Evolutionary conservation across 2,888 invertebrate genomes (phyloP).

Genomic region (Campoletis raptor): DNA sequence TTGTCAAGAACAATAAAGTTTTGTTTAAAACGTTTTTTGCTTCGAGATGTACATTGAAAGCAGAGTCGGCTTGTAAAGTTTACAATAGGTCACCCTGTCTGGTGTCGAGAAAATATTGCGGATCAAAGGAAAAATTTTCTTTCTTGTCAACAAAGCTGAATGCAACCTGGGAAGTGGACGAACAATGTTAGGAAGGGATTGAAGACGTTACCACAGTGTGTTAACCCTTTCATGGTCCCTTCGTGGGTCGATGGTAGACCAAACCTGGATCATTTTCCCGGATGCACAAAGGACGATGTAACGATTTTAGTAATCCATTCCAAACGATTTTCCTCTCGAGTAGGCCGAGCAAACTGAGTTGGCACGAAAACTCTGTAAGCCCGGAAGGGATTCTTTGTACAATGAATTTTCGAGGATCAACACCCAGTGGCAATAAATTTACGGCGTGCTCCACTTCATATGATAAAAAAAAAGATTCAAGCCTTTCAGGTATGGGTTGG

Average conservation of each 20-base stretch:
- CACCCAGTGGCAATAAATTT: slow-evolving; percentile 48
- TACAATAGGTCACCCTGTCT: not conserved
- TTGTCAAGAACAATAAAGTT: not conserved
- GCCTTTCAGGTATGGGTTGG: slow-evolving; percentile 31
- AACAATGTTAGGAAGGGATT: not conserved
- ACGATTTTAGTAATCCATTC: slow-evolving; percentile 30
- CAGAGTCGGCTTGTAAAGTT: not conserved
- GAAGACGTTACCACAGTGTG: not conserved
- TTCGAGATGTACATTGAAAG: not conserved
- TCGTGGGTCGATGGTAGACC: slow-evolving; percentile 8
- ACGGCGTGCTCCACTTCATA: slow-evolving; percentile 38
- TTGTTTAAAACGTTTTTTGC: not conserved
- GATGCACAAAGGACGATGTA: slow-evolving; percentile 15
- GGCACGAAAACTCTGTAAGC: slow-evolving; percentile 19
- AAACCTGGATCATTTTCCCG: slow-evolving; percentile 18
- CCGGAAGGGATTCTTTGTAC: slow-evolving; percentile 35
- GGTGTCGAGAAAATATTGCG: not conserved
- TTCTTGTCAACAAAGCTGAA: not conserved
- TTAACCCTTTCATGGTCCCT: slow-evolving; percentile 12
- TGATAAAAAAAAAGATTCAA: slow-evolving; percentile 39
- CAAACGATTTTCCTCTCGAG: slow-evolving; percentile 35
- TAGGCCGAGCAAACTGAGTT: slow-evolving; percentile 19
- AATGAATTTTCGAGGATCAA: slow-evolving; percentile 22
- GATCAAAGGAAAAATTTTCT: not conserved
- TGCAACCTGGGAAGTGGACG: slow-evolving; percentile 1